Evolutionary conservation across 2,888 invertebrate genomes (phyloP), one percentile per base, ranked within the genome.

Genomic region (Argynnis bischoffii): DNA sequence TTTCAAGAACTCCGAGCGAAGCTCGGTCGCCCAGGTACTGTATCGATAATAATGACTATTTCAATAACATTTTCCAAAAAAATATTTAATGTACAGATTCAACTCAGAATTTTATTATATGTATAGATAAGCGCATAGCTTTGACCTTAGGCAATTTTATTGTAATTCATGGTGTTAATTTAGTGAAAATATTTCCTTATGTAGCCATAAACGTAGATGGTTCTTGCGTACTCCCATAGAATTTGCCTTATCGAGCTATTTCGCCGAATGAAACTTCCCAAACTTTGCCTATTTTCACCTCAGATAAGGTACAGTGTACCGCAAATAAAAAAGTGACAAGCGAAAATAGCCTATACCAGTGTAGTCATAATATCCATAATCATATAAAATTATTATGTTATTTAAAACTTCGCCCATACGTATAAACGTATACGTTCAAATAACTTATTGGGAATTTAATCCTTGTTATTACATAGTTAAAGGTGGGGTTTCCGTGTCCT

Each of bases 221-320:
- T 51, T 35, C 46, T 4, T n/a, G n/a, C 35, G 11, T 41, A 41
- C 35, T 41, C 11, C 64, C 59, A 50, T 26, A 55, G 55, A 18
- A 50, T 64, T 55, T 55, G 47, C 18, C 55, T 65, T 60, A 64
- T 65, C 68, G 50, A 55, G 35, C 59, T 60, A 60, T 68, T 64
- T 48, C 57, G 41, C 46, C 41, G 55, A 60, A 64, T 68, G 59
- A 50, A 64, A 50, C 54, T 64, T 55, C 15, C 59, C 59, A 46
- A 69, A 69, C 67, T 69, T 66, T 63, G 15, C 59, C 60, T 47
- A 64, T 69, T 69, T 67, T 64, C 67, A 67, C 67, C 60, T 67
- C 57, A 50, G 35, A 48, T 69, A 21, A 46, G 31, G 54, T 21
- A 55, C 57, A 31, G 41, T 61, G 46, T 31, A 55, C 31, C 41